phyloP scores from a whole-genome alignment of 2,888 invertebrate species.

The Agonopterix heracliana region DNA sequence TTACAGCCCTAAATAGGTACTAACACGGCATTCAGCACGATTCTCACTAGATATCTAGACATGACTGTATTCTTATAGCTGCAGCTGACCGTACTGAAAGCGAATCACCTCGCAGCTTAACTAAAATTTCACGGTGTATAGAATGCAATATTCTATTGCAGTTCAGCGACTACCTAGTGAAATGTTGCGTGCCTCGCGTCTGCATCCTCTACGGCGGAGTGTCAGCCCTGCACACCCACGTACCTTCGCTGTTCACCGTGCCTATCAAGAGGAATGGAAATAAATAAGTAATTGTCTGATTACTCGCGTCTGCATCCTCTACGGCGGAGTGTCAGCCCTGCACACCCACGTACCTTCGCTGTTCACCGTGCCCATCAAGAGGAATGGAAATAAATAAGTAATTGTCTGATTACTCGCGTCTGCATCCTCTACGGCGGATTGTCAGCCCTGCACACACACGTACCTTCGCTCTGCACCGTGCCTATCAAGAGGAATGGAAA shows the following conservation, averaged over 20 bases:
- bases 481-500: constrained; percentile 34
- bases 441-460: constrained; percentile 81
- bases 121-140: too few species aligned
- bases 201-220: constrained; percentile 93
- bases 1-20: too few species aligned
- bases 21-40: too few species aligned
- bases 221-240: constrained; percentile 81
- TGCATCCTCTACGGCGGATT: constrained; percentile 93
- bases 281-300: constrained; percentile 4
- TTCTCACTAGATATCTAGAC: too few species aligned
- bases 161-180: constrained; percentile 91
- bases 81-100: too few species aligned
- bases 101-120: too few species aligned
- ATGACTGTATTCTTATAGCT: too few species aligned
- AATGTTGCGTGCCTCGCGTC: constrained; percentile 85
- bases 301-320: constrained; percentile 89
- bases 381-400: constrained; percentile 18
- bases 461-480: constrained; percentile 74
- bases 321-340: constrained; percentile 91
- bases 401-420: constrained; percentile 77
- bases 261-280: constrained; percentile 34
- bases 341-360: constrained; percentile 80
- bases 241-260: constrained; percentile 74
- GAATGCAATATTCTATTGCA: constrained; percentile 42
- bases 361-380: constrained; percentile 45